Base-by-base conservation (phyloP, 2,797 vertebrate genomes). In the Gila robusta region DNA sequence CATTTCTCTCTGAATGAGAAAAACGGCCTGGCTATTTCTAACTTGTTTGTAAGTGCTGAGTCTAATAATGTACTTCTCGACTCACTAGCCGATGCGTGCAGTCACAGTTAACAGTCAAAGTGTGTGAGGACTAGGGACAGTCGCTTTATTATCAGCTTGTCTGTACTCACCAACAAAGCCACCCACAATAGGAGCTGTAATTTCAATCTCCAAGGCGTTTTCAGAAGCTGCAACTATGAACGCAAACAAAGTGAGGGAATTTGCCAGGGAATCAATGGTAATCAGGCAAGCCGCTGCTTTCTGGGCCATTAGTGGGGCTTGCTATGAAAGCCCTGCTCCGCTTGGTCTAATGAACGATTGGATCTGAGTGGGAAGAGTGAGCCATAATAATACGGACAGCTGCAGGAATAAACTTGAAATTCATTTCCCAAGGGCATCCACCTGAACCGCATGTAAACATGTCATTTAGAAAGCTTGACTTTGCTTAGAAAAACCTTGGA, bases 181-280 rank as follows among this genome's bases (percentile, higher is more conserved):
- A 67, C 49, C 88, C 72, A 71, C 83, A 85, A 89, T 77, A 87
- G 86, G 83, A 88, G 86, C 88, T 86, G 84, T 79, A 85, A 91
- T 90, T 91, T 90, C 78, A 90, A 89, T 89, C 88, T 91, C 85
- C 77, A 77, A 73, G 70, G 83, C 26, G n/a, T 80, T 89, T 91
- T 88, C 76, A 83, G 59, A 70, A 23, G 28, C 83, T 67, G 73
- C 84, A 82, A 89, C 84, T 88, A 87, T 90, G 86, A 90, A 91
- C 88, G 88, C 88, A 91, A 91, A 90, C 89, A 90, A 87, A 91
- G 85, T 82, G 64, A 47, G 82, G 76, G 80, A 79, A 85, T 86
- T 87, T 90, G 80, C 77, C 83, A 77, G 80, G 73, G 89, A 92
- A 91, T 91, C 91, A 85, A 85, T 83, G 89, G 81, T 92, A 90